phyloP scores from a whole-genome alignment of 1,140 invertebrate genomes.

The Pissodes strobi region DNA sequence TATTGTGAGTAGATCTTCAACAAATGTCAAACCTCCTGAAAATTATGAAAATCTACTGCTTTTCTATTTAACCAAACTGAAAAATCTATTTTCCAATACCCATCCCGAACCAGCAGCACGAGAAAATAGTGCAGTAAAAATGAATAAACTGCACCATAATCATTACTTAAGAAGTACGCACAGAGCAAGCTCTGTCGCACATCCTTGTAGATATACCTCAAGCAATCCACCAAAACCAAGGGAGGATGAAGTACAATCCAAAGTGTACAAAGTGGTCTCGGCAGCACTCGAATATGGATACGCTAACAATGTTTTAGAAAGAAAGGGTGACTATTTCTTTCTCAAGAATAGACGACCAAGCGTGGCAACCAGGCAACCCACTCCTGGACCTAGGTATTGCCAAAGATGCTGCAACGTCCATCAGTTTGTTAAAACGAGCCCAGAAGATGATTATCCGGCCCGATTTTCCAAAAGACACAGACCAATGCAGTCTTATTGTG shows the following conservation, averaged over 20 bases:
- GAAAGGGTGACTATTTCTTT: constrained; percentile 28
- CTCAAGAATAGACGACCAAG: constrained; percentile 16
- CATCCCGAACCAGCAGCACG: not conserved
- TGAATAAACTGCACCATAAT: constrained; percentile 3
- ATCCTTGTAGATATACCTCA: constrained; percentile 16
- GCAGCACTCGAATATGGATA: constrained; percentile 36
- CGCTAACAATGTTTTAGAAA: constrained; percentile 31
- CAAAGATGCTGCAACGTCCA: constrained; percentile 3
- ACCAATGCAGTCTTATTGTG: not conserved
- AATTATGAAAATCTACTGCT: constrained; percentile 31
- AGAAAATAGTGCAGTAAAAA: constrained; percentile 25
- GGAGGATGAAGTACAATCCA: constrained; percentile 16
- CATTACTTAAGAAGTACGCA: not conserved
- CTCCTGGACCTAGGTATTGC: constrained; percentile 24
- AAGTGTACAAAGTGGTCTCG: constrained; percentile 33
- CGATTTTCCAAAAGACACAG: not conserved
- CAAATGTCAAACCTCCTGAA: constrained; percentile 4
- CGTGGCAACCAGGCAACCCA: constrained; percentile 1
- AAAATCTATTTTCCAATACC: constrained; percentile 18
- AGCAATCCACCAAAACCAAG: not conserved
- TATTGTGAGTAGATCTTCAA: not conserved
- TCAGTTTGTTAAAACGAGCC: not conserved
- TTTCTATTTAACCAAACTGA: constrained; percentile 36
- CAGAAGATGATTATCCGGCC: not conserved
- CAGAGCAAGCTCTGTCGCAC: not conserved